phyloP scores from a whole-genome alignment of 2,797 vertebrate genomes.

The Euphonia xanthogaster region DNA sequence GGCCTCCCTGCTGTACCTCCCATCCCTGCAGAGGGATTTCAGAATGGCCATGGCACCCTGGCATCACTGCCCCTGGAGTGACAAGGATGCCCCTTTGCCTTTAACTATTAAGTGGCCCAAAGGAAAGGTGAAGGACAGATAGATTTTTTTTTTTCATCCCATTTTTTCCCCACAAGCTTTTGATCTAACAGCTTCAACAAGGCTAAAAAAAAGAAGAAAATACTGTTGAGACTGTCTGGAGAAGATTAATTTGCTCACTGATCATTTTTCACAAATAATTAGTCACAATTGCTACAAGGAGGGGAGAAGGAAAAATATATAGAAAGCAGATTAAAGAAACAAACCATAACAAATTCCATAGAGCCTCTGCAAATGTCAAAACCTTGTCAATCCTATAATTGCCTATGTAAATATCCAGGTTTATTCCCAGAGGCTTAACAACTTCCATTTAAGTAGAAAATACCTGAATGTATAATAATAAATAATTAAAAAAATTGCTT shows the following conservation, averaged over 20 bases:
- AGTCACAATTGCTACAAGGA: neutral
- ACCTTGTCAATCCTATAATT: slow-evolving; percentile 16
- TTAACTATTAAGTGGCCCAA: fast-evolving
- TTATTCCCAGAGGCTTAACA: slow-evolving; percentile 42
- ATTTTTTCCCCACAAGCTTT: neutral
- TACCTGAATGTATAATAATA: slow-evolving; percentile 28
- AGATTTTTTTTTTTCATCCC: neutral
- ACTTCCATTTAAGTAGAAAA: slow-evolving; percentile 45
- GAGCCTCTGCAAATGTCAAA: slow-evolving; percentile 9
- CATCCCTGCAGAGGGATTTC: neutral
- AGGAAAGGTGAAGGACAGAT: neutral
- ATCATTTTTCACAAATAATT: neutral
- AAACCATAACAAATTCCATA: neutral
- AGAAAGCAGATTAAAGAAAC: neutral
- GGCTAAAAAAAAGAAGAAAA: neutral
- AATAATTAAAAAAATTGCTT: too few species aligned
- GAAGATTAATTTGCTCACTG: neutral
- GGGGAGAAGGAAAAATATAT: neutral
- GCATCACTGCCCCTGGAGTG: fast-evolving
- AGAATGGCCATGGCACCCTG: fast-evolving
- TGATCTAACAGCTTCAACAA: neutral
- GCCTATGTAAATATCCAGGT: slow-evolving; percentile 24
- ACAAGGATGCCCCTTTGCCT: too few species aligned
- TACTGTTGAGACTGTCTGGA: neutral
- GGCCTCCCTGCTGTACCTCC: neutral